phyloP scores from a whole-genome alignment of 2,888 invertebrate species.

The Cerastis leucographa region DNA sequence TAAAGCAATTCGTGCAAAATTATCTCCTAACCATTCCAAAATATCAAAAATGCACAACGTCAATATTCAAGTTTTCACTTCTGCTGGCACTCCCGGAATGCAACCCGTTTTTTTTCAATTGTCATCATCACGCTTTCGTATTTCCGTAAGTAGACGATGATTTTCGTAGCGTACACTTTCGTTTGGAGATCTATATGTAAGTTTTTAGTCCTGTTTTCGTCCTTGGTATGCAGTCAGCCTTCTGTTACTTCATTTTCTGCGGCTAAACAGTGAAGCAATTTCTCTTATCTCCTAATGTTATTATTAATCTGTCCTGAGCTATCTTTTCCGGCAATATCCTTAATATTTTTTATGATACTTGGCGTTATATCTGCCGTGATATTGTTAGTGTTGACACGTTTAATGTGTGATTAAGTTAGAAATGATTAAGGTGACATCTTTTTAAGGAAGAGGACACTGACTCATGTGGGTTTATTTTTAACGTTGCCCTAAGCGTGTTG shows the following conservation, averaged over 20 bases:
- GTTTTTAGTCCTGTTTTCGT: neutral
- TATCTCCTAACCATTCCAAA: too few species aligned
- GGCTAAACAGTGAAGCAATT: conserved; percentile 27
- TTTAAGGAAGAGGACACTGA: too few species aligned
- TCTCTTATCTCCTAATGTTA: conserved; percentile 50
- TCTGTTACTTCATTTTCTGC: neutral
- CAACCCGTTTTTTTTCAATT: too few species aligned
- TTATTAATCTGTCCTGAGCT: conserved; percentile 44
- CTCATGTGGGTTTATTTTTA: neutral
- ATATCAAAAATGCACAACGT: too few species aligned
- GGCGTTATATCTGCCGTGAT: neutral
- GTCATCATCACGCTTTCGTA: neutral
- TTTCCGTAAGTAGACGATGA: neutral
- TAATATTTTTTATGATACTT: conserved; percentile 38
- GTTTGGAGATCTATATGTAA: neutral
- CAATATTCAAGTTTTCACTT: too few species aligned
- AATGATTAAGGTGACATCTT: neutral
- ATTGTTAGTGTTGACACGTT: neutral
- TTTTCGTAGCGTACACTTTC: neutral
- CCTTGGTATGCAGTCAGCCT: neutral
- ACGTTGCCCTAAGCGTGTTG: neutral
- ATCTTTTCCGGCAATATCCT: conserved; percentile 35
- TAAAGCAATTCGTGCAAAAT: too few species aligned
- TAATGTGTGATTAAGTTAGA: conserved; percentile 12
- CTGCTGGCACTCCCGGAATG: too few species aligned